These are phyloP conservation scores for Scaptomyza cyrtandrae DNA, from an alignment of 2,888 invertebrate species.

Conservation along the genomic window DNA sequence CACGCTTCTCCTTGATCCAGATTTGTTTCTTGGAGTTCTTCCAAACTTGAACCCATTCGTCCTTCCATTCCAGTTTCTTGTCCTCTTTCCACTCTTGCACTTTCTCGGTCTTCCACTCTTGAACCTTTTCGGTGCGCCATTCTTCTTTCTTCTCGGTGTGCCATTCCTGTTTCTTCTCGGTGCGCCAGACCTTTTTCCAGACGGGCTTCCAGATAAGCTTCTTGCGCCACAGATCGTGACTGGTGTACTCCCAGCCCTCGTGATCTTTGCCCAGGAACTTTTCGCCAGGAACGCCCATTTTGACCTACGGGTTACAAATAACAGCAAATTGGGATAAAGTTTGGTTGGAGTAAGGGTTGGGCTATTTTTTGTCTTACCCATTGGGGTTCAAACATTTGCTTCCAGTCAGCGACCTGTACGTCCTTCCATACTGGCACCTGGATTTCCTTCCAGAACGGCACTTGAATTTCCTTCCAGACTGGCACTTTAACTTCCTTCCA, in stretches of 20 bases:
- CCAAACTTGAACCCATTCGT: conserved; percentile 88
- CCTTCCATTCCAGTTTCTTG: conserved; percentile 88
- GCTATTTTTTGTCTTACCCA: conserved; percentile 78
- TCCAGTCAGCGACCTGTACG: conserved; percentile 83
- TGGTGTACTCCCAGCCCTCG: conserved; percentile 93
- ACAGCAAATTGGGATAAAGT: rapidly evolving
- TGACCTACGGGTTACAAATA: conserved; percentile 75
- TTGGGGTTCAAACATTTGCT: conserved; percentile 87
- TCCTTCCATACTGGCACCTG: conserved; percentile 90
- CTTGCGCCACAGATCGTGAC: conserved; percentile 94
- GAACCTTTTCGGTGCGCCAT: conserved; percentile 87
- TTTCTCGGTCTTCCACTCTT: conserved; percentile 91
- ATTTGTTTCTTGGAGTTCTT: conserved; percentile 91
- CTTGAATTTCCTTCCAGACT: conserved; percentile 72
- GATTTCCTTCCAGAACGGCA: conserved; percentile 87
- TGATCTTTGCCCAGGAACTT: conserved; percentile 92
- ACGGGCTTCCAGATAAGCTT: conserved; percentile 88
- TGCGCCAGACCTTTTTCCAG: conserved; percentile 92
- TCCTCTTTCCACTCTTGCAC: conserved; percentile 92
- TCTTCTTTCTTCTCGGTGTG: conserved; percentile 89
- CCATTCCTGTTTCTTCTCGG: conserved; percentile 91
- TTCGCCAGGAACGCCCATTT: conserved; percentile 90
- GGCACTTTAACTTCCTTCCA: conserved; percentile 90
- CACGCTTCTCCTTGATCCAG: conserved; percentile 92
- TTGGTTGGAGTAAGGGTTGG: neutral